Evolutionary conservation across 2,888 invertebrate species (phyloP).

Genomic region (Amorpha juglandis): DNA sequence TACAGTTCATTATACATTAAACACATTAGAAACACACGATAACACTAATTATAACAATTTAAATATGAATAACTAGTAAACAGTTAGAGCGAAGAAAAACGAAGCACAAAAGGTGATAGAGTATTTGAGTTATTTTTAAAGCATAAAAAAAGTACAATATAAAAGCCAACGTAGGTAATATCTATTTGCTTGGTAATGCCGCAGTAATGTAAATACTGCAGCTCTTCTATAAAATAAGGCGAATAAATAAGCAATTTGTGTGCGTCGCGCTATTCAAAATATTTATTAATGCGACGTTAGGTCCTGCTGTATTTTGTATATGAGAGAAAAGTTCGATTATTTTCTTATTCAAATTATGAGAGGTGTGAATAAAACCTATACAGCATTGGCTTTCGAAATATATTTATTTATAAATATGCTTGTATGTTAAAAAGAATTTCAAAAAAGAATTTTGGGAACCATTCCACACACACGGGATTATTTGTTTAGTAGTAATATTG

Average conservation of each 20-base stretch:
- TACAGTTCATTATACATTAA: no score
- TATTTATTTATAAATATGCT: no score
- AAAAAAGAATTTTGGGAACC: no score
- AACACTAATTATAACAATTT: no score
- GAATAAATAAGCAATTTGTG: conserved; percentile 24
- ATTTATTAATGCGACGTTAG: background rate
- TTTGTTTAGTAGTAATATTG: no score
- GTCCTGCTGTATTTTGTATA: background rate
- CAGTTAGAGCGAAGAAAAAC: no score
- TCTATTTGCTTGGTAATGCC: background rate
- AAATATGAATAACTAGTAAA: no score
- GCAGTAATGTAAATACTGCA: conserved; percentile 9
- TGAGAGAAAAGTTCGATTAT: background rate
- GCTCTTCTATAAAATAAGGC: conserved; percentile 12
- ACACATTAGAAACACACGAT: no score
- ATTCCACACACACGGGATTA: no score
- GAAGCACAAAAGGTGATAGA: background rate
- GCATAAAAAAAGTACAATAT: background rate
- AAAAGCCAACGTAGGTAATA: background rate
- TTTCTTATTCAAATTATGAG: background rate
- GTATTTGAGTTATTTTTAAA: background rate
- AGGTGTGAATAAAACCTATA: no score
- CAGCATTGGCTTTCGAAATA: no score
- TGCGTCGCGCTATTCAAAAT: conserved; percentile 16
- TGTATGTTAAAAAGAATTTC: no score